These are phyloP conservation scores for Mobula hypostoma DNA, from an alignment of 2,113 vertebrate genomes.

Conservation along the genomic window DNA sequence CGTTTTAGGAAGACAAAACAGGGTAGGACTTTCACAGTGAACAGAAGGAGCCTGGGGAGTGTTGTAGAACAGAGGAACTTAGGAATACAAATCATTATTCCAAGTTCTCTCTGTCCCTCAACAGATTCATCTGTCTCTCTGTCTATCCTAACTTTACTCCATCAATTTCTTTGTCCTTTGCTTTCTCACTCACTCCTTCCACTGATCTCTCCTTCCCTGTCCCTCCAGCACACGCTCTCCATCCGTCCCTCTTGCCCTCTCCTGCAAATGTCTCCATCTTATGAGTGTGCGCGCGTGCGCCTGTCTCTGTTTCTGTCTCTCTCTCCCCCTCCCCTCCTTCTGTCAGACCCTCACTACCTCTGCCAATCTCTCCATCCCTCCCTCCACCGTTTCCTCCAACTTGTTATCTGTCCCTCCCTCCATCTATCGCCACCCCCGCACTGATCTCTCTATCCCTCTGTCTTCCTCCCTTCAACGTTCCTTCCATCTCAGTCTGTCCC, in stretches of 20 bases:
- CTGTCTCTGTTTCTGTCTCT: neutral
- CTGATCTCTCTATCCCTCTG: neutral
- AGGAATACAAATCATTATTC: no score
- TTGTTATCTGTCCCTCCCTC: no score
- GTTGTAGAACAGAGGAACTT: no score
- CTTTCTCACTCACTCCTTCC: neutral
- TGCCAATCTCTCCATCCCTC: neutral
- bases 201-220: neutral
- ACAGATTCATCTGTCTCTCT: no score
- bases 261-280: no score
- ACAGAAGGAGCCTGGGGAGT: no score
- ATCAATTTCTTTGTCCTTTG: slow-evolving; percentile 32
- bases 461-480: neutral
- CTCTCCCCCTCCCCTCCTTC: neutral
- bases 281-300: neutral
- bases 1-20: no score
- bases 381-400: neutral
- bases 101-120: no score
- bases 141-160: no score
- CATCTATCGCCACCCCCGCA: neutral
- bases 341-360: neutral
- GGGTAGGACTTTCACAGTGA: no score
- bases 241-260: no score
- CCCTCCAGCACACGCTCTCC: neutral
- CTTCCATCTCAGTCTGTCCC: no score